Conservation (phyloP, 2,113 vertebrate species). For the Menidia beryllina region DNA sequence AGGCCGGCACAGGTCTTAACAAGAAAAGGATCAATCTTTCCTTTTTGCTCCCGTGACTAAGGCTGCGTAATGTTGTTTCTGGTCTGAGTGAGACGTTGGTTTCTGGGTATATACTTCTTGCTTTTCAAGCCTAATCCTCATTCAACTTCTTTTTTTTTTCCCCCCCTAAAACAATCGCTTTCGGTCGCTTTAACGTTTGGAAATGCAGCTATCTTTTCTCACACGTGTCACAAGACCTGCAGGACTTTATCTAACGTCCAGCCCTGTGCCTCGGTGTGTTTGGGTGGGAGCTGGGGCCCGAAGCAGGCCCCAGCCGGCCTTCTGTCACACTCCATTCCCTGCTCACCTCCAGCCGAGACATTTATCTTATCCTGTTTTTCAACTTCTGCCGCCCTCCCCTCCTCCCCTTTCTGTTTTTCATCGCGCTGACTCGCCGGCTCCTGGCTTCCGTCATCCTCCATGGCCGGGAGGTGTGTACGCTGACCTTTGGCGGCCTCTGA, state of each 20-base stretch:
- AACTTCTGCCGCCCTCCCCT: conserved; percentile 30
- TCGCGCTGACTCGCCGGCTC: conserved; percentile 60
- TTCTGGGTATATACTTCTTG: no score
- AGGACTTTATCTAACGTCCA: conserved; percentile 36
- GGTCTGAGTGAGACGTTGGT: no score
- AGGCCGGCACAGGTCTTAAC: no score
- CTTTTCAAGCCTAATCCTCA: no score
- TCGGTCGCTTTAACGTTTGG: no score
- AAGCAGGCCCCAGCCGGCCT: not conserved
- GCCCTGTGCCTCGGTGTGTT: conserved; percentile 11
- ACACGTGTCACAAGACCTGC: conserved; percentile 16
- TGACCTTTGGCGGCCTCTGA: conserved; percentile 69
- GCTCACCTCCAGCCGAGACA: conserved; percentile 37
- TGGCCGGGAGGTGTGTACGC: conserved; percentile 68
- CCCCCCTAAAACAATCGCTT: no score
- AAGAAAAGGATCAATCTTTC: no score
- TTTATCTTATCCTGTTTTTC: conserved; percentile 76
- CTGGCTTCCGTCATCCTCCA: conserved; percentile 57
- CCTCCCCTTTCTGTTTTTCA: conserved; percentile 50
- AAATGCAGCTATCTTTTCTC: conserved; percentile 43
- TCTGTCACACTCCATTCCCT: not conserved
- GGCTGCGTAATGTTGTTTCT: no score
- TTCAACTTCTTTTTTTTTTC: no score
- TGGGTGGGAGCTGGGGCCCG: not conserved
- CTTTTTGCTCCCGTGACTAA: no score